Conservation (phyloP, 2,888 invertebrate genomes). For the Temnothorax ravouxi region DNA sequence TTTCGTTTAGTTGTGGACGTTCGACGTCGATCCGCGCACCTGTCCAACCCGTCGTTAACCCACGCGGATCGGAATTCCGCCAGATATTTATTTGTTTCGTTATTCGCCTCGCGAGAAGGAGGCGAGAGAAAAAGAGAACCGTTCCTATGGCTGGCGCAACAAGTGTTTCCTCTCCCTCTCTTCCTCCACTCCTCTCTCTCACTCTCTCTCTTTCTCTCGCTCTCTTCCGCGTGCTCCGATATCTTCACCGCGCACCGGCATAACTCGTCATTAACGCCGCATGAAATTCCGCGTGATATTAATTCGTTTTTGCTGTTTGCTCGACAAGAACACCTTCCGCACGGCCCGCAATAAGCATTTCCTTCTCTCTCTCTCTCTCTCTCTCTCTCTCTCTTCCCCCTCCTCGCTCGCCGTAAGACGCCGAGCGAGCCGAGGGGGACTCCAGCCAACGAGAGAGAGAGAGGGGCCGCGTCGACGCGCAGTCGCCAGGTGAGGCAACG, state of each 20-base stretch:
- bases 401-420: background rate
- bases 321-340: constrained; percentile 37
- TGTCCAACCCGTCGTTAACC: background rate
- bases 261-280: constrained; percentile 18
- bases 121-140: background rate
- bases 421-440: constrained; percentile 52
- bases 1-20: background rate
- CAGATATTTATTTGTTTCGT: constrained; percentile 13
- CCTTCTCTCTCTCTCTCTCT: constrained; percentile 23
- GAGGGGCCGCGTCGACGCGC: constrained; percentile 77
- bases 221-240: background rate
- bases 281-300: constrained; percentile 42
- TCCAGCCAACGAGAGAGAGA: constrained; percentile 71
- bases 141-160: constrained; percentile 23
- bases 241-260: background rate
- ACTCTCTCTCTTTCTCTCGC: background rate
- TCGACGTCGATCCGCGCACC: background rate
- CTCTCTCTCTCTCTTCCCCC: background rate
- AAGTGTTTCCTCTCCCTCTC: constrained; percentile 16
- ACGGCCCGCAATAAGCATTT: constrained; percentile 16
- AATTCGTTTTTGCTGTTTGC: constrained; percentile 38
- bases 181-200: background rate
- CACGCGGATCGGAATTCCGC: background rate
- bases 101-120: background rate
- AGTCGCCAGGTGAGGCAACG: constrained; percentile 85